Base-by-base conservation (phyloP, 2,797 vertebrate genomes). In the Spinus pinus region DNA sequence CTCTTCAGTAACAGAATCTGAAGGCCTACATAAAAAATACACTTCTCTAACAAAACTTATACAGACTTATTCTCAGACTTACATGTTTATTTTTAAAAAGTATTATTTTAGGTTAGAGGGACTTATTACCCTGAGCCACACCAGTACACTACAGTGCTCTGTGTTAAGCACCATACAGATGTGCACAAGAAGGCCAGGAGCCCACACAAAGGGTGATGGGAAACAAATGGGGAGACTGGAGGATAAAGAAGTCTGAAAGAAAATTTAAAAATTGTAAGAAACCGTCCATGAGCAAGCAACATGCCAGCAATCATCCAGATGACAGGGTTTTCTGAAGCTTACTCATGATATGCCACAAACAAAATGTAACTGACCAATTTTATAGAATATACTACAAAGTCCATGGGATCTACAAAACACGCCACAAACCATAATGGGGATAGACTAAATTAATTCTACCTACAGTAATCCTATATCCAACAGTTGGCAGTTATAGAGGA, bases 1-100 rank as follows among this genome's bases (percentile, higher is more conserved):
- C 73, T 93, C 44, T 95, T 96, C 81, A 81, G 73, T 91, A 97
- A 92, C 54, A 92, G 74, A 70, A 95, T 60, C 37, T 88, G 81
- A 97, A 85, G 54, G 73, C 67, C 42, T 50, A 84, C 44, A 42
- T 18, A 71, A 69, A 96, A 96, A 41, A 42, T 51, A 12, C 30
- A 74, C 12, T 75, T 25, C 25, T 92, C 70, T 95, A 94, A 89
- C 56, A 82, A 69, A 94, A 94, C 4, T 2, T 61, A 84, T 20
- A 46, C 31, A 51, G 28, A 70, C 22, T 90, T 94, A 23, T 67
- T 49, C 49, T 73, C 17, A 19, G n/a, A 75, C 66, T 37, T 89
- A n/a, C 57, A 53, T 64, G 14, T 67, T 75, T 71, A 35, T 58
- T 74, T 64, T 90, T 28, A 81, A 86, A 93, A 81, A 64, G 19